Conservation (phyloP, 2,888 invertebrate species). For the Carcina quercana region DNA sequence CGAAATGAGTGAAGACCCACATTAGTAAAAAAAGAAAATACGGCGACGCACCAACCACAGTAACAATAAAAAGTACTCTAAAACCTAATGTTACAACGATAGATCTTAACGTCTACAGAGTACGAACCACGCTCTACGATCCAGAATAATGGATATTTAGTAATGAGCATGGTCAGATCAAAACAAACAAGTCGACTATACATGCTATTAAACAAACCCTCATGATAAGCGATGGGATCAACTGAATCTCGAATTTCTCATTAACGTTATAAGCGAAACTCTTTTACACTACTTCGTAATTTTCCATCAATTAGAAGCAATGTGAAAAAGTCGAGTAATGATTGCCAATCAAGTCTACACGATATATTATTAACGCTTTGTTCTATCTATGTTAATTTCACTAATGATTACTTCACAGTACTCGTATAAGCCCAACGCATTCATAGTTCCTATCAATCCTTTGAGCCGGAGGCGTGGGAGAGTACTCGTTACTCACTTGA, state of each 20-base stretch:
- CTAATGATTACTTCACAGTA: conserved; percentile 24
- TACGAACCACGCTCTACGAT: conserved; percentile 32
- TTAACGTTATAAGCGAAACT: too few relatives aligned
- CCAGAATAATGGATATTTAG: conserved; percentile 23
- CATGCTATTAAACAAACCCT: conserved; percentile 73
- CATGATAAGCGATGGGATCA: conserved; percentile 62
- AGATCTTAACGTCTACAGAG: conserved; percentile 17
- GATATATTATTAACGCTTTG: conserved; percentile 15
- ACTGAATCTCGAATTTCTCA: too few relatives aligned
- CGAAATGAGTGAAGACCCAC: conserved; percentile 67
- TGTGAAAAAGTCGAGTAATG: conserved; percentile 26
- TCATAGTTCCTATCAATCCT: conserved; percentile 14
- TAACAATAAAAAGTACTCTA: conserved; percentile 21
- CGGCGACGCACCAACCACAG: conserved; percentile 39
- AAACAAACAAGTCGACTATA: too few relatives aligned
- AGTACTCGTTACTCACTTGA: neutral
- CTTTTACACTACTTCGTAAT: too few relatives aligned
- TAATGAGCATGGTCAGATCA: conserved; percentile 43
- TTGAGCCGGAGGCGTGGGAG: conserved; percentile 17
- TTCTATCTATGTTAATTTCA: conserved; percentile 15
- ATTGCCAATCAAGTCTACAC: conserved; percentile 20
- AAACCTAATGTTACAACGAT: conserved; percentile 19
- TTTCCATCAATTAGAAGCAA: conserved; percentile 1
- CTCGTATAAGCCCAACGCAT: conserved; percentile 21
- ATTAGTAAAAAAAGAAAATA: conserved; percentile 26